A percentile compares a stretch with the other conserved stretches of the same genome.
Conservation (phyloP, 2,888 invertebrate genomes). For the Conops quadrifasciatus region DNA sequence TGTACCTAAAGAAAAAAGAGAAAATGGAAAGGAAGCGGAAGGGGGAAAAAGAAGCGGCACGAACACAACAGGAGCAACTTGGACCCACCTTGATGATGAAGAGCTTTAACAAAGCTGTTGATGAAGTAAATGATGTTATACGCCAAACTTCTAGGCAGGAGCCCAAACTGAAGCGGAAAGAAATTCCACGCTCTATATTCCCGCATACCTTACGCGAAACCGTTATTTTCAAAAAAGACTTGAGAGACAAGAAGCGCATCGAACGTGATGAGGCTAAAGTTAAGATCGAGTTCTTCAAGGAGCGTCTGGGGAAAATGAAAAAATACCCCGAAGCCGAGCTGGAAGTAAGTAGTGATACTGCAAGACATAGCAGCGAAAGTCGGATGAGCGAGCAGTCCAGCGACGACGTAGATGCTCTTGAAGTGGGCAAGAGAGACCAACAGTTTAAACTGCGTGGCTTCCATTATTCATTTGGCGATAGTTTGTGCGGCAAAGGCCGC, state of each 20-base stretch:
- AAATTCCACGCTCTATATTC: conserved; percentile 49
- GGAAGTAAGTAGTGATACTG: conserved; percentile 51
- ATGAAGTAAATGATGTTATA: conserved; percentile 52
- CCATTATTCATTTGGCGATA: conserved; percentile 57
- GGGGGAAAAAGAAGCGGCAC: conserved; percentile 36
- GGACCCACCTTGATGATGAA: conserved; percentile 48
- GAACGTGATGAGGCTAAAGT: conserved; percentile 53
- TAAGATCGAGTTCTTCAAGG: conserved; percentile 50
- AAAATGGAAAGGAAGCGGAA: conserved; percentile 21
- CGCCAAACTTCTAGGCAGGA: conserved; percentile 51
- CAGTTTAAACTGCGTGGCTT: conserved; percentile 60
- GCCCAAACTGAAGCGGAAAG: conserved; percentile 44
- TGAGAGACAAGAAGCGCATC: conserved; percentile 54
- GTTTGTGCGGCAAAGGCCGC: conserved; percentile 57
- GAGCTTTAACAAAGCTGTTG: conserved; percentile 47
- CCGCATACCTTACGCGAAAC: conserved; percentile 59
- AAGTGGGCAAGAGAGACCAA: conserved; percentile 55
- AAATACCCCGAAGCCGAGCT: conserved; percentile 50
- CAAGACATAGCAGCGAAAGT: conserved; percentile 43
- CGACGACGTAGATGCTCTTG: conserved; percentile 59
- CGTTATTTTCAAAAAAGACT: conserved; percentile 48
- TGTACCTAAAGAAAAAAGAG: conserved; percentile 51
- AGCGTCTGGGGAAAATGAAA: conserved; percentile 50
- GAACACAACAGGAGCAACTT: conserved; percentile 42
- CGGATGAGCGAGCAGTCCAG: conserved; percentile 55